A percentile compares a stretch with the other conserved stretches of the same genome.
phyloP scores from a whole-genome alignment of 2,888 invertebrate species.

The Choristoneura rosaceana region DNA sequence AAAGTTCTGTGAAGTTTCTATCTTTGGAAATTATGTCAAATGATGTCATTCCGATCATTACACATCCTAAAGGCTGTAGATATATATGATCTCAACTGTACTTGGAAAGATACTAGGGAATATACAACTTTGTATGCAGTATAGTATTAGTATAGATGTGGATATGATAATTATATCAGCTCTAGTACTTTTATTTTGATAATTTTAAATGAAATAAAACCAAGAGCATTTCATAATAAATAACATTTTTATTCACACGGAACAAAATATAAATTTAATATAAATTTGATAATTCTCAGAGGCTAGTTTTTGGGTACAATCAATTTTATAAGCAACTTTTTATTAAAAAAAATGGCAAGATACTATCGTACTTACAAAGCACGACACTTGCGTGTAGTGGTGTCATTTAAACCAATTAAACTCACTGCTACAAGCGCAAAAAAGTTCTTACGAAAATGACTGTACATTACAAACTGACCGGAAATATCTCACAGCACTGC shows the following conservation, averaged over 20 bases:
- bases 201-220: conserved; percentile 45
- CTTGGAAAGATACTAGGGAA: no score
- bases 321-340: conserved; percentile 14
- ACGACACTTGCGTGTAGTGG: neutral
- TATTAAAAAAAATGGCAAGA: conserved; percentile 10
- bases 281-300: conserved; percentile 55
- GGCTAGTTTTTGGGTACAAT: conserved; percentile 37
- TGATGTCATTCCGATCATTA: no score
- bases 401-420: neutral
- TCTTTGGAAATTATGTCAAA: no score
- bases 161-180: neutral
- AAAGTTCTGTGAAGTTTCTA: no score
- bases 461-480: conserved; percentile 38
- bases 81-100: no score
- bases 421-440: neutral
- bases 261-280: conserved; percentile 59
- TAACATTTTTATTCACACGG: conserved; percentile 70
- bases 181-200: neutral
- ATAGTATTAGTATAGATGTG: no score
- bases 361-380: neutral
- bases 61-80: no score
- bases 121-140: no score
- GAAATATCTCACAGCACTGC: conserved; percentile 41
- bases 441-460: conserved; percentile 4
- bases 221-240: conserved; percentile 66